Percentiles rank a stretch among this genome's conserved stretches.
Evolutionary conservation across 2,888 invertebrate genomes (phyloP).

Genomic region (Orchesellides sinensis): DNA sequence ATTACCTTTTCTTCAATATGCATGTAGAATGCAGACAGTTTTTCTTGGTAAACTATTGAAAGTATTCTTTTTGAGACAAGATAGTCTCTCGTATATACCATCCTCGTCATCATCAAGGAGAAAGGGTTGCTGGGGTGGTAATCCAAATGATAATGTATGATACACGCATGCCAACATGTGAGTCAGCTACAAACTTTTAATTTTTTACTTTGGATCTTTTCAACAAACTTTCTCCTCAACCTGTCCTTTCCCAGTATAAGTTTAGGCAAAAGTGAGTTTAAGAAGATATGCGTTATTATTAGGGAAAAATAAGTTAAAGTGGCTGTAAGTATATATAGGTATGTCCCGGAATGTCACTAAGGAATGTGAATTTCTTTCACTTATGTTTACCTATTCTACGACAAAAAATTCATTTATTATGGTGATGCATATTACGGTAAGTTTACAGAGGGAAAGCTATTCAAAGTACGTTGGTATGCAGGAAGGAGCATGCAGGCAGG

Average conservation of each 20-base stretch:
- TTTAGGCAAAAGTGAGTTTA: neutral
- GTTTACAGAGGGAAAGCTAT: too few relatives aligned
- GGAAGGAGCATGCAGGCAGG: neutral
- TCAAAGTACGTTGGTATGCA: too few relatives aligned
- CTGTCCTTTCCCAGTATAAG: conserved; percentile 31
- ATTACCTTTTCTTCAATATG: too few relatives aligned
- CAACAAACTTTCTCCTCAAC: conserved; percentile 24
- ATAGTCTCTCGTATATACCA: too few relatives aligned
- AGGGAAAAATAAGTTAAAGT: conserved; percentile 14
- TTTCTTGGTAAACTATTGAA: neutral
- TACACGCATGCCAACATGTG: neutral
- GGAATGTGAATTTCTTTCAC: too few relatives aligned
- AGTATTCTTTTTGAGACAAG: neutral
- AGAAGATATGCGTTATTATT: conserved; percentile 4
- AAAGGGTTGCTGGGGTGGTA: neutral
- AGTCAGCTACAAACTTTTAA: conserved; percentile 14
- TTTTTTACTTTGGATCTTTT: conserved; percentile 37
- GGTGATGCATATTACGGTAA: too few relatives aligned
- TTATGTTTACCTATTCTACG: too few relatives aligned
- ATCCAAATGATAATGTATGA: neutral
- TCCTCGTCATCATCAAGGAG: neutral
- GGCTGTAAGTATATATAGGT: too few relatives aligned
- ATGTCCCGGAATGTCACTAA: too few relatives aligned
- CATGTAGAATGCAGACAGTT: neutral
- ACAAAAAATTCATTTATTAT: neutral